Conservation (phyloP, 2,113 vertebrate genomes). For the Vidua macroura region DNA sequence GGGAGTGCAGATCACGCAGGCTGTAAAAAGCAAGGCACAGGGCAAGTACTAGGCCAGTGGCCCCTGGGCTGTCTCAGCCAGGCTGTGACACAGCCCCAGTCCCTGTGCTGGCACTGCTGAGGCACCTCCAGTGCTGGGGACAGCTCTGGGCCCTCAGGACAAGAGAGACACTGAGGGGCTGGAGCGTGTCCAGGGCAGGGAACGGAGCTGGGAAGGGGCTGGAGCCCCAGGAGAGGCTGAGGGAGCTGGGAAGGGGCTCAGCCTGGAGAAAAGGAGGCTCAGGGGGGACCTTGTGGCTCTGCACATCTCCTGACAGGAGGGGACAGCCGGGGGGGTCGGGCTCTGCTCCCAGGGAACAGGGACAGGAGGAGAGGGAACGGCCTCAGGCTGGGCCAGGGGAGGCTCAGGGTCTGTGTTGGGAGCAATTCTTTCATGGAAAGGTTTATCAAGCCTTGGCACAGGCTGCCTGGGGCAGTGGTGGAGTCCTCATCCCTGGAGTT, state of each 20-base stretch:
- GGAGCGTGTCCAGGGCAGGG: background rate
- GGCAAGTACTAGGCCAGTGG: too few species aligned
- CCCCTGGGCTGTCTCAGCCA: background rate
- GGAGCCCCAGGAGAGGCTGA: background rate
- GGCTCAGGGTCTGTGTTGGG: too few species aligned
- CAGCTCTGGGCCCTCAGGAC: background rate
- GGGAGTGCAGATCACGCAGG: background rate
- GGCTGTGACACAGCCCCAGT: background rate
- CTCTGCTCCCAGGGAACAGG: background rate
- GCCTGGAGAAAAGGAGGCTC: background rate
- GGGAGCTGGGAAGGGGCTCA: background rate
- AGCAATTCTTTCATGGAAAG: background rate
- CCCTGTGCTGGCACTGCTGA: background rate
- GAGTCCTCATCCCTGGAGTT: background rate
- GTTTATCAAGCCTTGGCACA: background rate
- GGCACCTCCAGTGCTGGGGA: background rate
- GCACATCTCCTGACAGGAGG: background rate
- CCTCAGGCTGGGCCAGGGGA: rapidly evolving
- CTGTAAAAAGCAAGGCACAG: background rate
- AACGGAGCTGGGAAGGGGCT: background rate
- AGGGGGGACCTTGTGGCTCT: background rate
- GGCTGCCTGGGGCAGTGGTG: background rate
- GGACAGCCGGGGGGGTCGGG: background rate
- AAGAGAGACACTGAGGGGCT: background rate
- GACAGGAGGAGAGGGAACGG: background rate